A percentile compares a stretch with the other conserved stretches of the same genome.
Evolutionary conservation across 2,113 vertebrate genomes (phyloP).

Genomic region (Epinephelus lanceolatus): DNA sequence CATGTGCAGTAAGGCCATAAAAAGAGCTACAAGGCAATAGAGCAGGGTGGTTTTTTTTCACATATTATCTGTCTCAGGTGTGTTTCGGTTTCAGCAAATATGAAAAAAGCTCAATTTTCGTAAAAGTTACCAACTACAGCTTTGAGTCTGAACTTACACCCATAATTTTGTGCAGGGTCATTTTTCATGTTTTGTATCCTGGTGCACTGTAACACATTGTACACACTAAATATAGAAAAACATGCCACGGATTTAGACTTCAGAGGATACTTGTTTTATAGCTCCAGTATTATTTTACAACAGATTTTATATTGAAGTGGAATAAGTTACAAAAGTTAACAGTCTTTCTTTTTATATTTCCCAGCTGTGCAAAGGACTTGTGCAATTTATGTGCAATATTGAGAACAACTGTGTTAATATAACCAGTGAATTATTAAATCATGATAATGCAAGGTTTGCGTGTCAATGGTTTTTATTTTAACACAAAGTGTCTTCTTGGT

Average conservation of each 20-base stretch:
- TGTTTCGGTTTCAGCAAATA: too few relatives aligned
- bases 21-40: too few relatives aligned
- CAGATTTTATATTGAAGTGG: slow-evolving; percentile 17
- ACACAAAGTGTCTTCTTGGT: background rate
- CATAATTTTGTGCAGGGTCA: background rate
- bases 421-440: slow-evolving; percentile 31
- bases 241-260: slow-evolving; percentile 9
- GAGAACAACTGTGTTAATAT: slow-evolving; percentile 25
- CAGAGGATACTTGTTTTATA: slow-evolving; percentile 17
- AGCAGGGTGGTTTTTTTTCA: too few relatives aligned
- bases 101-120: too few relatives aligned
- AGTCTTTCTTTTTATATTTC: slow-evolving; percentile 22
- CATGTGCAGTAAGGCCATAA: too few relatives aligned
- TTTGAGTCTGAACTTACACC: background rate
- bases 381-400: slow-evolving; percentile 25
- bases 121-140: too few relatives aligned
- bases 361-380: slow-evolving; percentile 29
- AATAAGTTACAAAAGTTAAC: background rate
- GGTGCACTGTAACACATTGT: slow-evolving; percentile 10
- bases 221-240: background rate
- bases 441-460: background rate
- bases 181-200: slow-evolving; percentile 29
- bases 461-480: background rate
- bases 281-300: slow-evolving; percentile 18
- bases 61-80: too few relatives aligned